Evolutionary conservation across 35 echinoderm and acorn worm genomes (phyloP), one percentile per base, ranked within the genome.

Genomic region (Amphiura filiformis): DNA sequence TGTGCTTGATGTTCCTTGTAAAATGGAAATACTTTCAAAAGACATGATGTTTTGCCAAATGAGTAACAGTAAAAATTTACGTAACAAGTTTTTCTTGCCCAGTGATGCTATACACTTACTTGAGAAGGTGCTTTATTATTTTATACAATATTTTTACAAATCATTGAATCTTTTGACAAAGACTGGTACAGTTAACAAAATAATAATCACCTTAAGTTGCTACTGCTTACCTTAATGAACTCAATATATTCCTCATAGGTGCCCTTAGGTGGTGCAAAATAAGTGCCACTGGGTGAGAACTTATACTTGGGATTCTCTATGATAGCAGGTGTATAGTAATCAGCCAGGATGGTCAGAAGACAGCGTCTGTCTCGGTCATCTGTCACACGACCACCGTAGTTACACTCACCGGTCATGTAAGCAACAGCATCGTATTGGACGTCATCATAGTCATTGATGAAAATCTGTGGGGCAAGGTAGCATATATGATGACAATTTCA

Each of bases 191-290:
- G n/a, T n/a, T n/a, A n/a, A n/a, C n/a, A n/a, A n/a, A n/a, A n/a
- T n/a, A n/a, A n/a, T n/a, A n/a, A n/a, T n/a, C n/a, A n/a, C n/a
- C n/a, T n/a, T n/a, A n/a, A n/a, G n/a, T n/a, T n/a, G n/a, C n/a
- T n/a, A n/a, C n/a, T n/a, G n/a, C n/a, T n/a, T 82, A 98, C 96
- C 87, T 98, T 94, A 31, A 98, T 98, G 79, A 98, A 98, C 56
- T 98, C 96, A 31, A 98, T 35, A 80, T 98, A 98, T 52, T 90
- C 90, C 28, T 98, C 96, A 86, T 98, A 92, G 18, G 89, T 77
- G 0, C 96, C 92, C 49, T 94, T 94, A 18, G 96, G 96, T 75
- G 96, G 96, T 11, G 87, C 83, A 47, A 94, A 86, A 40, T 98
- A 98, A 23, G 80, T 64, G 7, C 96, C 96, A 85, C 96, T 98